Evolutionary conservation across 1,140 invertebrate species (phyloP).

Genomic region (Sesamia nonagrioides): DNA sequence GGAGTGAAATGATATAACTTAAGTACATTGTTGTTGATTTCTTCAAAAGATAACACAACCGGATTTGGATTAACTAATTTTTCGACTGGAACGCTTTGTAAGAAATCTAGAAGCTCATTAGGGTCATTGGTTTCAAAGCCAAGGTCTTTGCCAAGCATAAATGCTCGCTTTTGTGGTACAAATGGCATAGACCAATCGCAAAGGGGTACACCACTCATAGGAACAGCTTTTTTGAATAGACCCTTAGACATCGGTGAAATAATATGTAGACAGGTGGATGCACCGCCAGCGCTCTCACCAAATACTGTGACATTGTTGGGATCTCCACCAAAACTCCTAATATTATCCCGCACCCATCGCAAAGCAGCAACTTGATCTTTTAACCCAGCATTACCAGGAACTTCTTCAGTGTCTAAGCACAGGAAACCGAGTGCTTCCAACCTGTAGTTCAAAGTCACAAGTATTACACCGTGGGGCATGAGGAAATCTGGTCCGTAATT

Average conservation of each 20-base stretch:
- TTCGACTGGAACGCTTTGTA: slow-evolving; percentile 78
- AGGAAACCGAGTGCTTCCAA: slow-evolving; percentile 89
- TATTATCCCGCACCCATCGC: slow-evolving; percentile 73
- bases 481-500: slow-evolving; percentile 89
- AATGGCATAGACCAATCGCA: slow-evolving; percentile 63
- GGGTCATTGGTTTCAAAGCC: slow-evolving; percentile 65
- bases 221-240: slow-evolving; percentile 66
- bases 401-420: slow-evolving; percentile 81
- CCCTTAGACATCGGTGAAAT: slow-evolving; percentile 83
- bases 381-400: slow-evolving; percentile 78
- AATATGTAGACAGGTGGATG: slow-evolving; percentile 65
- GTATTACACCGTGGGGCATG: slow-evolving; percentile 88
- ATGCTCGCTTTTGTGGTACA: slow-evolving; percentile 62
- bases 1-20: slow-evolving; percentile 70
- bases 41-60: slow-evolving; percentile 67
- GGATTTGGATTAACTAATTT: slow-evolving; percentile 70
- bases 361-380: slow-evolving; percentile 79
- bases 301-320: slow-evolving; percentile 92
- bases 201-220: slow-evolving; percentile 68
- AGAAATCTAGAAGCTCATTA: slow-evolving; percentile 78
- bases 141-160: slow-evolving; percentile 62
- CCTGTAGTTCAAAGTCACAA: slow-evolving; percentile 92
- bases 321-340: slow-evolving; percentile 91
- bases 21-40: slow-evolving; percentile 53
- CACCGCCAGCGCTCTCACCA: slow-evolving; percentile 91